Evolutionary conservation across 2,797 vertebrate genomes (phyloP).

Genomic region (Pipistrellus pipistrellus): DNA sequence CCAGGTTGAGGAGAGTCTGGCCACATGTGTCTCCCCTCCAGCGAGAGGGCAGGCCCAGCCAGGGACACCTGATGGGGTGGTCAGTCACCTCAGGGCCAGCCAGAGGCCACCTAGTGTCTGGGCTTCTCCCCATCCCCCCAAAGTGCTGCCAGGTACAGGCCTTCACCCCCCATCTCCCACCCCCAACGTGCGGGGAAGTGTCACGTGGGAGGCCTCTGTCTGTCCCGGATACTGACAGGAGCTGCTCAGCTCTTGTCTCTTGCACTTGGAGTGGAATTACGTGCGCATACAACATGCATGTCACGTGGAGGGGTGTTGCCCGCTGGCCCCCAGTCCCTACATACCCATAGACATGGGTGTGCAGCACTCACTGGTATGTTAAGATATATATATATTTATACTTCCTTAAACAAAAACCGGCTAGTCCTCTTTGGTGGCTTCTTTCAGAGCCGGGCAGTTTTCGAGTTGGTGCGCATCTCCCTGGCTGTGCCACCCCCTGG

Average conservation of each 20-base stretch:
- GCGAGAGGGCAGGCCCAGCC: neutral
- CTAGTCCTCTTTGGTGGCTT: rapidly evolving
- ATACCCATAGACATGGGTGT: neutral
- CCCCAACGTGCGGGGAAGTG: neutral
- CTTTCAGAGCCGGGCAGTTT: too few species aligned
- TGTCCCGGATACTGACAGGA: neutral
- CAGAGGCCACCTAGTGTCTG: neutral
- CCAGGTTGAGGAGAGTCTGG: neutral
- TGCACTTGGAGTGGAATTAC: neutral
- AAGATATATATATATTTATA: rapidly evolving
- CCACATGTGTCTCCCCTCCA: neutral
- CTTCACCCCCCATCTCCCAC: neutral
- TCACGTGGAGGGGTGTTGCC: neutral
- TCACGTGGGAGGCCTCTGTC: neutral
- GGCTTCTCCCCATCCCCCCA: neutral
- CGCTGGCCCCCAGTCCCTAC: neutral
- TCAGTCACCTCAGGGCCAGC: neutral
- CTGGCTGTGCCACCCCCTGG: rapidly evolving
- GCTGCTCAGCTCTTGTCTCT: neutral
- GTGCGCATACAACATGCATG: too few species aligned
- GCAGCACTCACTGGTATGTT: neutral
- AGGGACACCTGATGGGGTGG: rapidly evolving
- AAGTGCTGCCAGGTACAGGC: neutral
- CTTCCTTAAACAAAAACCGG: neutral
- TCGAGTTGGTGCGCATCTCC: rapidly evolving